Evolutionary conservation across 2,888 invertebrate species (phyloP).

Genomic region (Lithodes maja): DNA sequence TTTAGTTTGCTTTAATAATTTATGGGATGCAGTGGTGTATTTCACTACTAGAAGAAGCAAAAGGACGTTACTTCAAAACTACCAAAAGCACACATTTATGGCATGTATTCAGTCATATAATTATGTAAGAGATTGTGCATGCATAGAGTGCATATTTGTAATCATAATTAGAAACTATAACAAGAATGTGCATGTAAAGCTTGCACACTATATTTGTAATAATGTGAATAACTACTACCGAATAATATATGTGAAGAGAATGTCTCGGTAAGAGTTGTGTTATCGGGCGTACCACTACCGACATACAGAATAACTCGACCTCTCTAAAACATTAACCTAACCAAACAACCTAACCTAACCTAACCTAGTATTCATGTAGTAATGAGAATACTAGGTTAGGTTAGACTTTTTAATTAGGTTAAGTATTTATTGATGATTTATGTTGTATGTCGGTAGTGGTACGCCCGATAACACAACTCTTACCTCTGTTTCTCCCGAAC

Average conservation of each 20-base stretch:
- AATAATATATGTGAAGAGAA: background rate
- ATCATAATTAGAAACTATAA: background rate
- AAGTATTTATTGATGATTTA: too few species aligned
- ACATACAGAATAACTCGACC: too few species aligned
- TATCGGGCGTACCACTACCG: too few species aligned
- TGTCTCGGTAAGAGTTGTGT: background rate
- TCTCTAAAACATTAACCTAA: too few species aligned
- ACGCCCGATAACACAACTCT: too few species aligned
- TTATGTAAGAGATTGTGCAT: background rate
- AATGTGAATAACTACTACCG: background rate
- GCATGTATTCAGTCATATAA: background rate
- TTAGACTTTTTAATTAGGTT: too few species aligned
- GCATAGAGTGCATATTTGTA: background rate
- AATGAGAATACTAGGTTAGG: too few species aligned
- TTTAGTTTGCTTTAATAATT: background rate
- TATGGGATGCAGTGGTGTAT: background rate
- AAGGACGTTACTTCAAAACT: background rate
- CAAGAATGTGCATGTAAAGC: too few species aligned
- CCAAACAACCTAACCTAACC: too few species aligned
- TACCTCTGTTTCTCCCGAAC: slow-evolving; percentile 13
- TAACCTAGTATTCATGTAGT: too few species aligned
- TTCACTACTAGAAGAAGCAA: background rate
- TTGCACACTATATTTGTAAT: too few species aligned
- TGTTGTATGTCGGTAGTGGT: too few species aligned
- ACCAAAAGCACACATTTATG: background rate